Base-by-base conservation (phyloP, 1,140 invertebrate species). In the Pemphigus obesinymphae region DNA sequence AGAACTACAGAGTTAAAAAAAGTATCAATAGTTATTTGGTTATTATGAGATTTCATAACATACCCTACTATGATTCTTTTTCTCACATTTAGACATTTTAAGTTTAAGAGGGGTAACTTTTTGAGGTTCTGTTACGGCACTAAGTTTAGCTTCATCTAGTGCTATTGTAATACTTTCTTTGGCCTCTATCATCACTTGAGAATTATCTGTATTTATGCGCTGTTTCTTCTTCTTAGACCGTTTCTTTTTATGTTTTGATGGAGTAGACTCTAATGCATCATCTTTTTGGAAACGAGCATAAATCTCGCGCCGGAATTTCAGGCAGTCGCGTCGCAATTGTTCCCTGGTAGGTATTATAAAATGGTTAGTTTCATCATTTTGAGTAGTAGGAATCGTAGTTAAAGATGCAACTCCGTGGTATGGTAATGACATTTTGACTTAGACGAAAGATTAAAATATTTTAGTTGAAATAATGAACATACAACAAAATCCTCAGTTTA, bases 351-450 rank as follows among this genome's bases (percentile, higher is more conserved):
- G 91, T 58, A 88, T 88, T 63, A 80, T 80, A 20, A 80, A 43
- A 63, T 80, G 76, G 82, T 91, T 90, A 70, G 83, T 82, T 17
- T 83, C 70, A 45, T 78, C 75, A 45, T 75, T 50, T 70, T 58
- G 48, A 20, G 75, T 66, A 0, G 93, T 94, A 0, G 93, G 93
- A 85, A 95, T 94, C 34, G 90, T 92, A 0, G 92, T 93, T 92
- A 95, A 94, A 0, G 93, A 95, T 1, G 93, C 93, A 1, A 95
- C 93, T 2, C 94, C 94, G 87, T 95, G 94, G 94, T 84, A 95
- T 94, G 0, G 93, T 94, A 58, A 95, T 94, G 4, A 93, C 91
- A 17, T 92, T 92, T 48, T 93, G 89, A 83, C 89, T 90, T 17
- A 92, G 85, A n/a, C n/a, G n/a, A n/a, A n/a, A n/a, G n/a, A n/a